Evolutionary conservation across 2,888 invertebrate species (phyloP).

Genomic region (Lithophane ornitopus): DNA sequence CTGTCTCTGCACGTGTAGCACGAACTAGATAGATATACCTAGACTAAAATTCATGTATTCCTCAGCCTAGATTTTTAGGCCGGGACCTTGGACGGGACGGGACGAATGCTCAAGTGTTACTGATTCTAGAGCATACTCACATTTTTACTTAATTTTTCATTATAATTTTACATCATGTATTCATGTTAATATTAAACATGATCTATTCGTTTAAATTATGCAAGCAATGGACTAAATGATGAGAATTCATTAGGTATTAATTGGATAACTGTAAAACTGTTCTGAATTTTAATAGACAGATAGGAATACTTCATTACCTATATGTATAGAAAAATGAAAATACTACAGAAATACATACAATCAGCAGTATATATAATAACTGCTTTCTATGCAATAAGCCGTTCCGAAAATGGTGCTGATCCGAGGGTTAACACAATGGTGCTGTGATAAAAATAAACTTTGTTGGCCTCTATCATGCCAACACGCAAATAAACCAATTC

Average conservation of each 20-base stretch:
- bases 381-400: neutral
- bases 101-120: slow-evolving; percentile 16
- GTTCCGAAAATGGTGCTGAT: neutral
- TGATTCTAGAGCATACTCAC: slow-evolving; percentile 37
- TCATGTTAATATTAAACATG: slow-evolving; percentile 19
- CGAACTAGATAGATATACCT: slow-evolving; percentile 69
- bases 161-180: slow-evolving; percentile 22
- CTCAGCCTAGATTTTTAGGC: slow-evolving; percentile 74
- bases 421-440: neutral
- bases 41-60: slow-evolving; percentile 79
- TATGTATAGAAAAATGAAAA: neutral
- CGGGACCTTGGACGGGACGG: slow-evolving; percentile 69
- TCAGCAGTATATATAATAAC: neutral
- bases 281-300: neutral
- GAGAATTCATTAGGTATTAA: slow-evolving; percentile 13
- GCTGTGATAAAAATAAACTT: neutral
- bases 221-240: slow-evolving; percentile 12
- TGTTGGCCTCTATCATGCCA: neutral
- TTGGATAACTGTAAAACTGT: slow-evolving; percentile 25
- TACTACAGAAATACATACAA: neutral
- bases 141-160: slow-evolving; percentile 31
- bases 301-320: neutral
- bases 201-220: slow-evolving; percentile 20
- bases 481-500: neutral
- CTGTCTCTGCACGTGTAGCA: slow-evolving; percentile 74